Evolutionary conservation across 2,888 invertebrate genomes (phyloP).

Genomic region (Crocallis elinguaria): DNA sequence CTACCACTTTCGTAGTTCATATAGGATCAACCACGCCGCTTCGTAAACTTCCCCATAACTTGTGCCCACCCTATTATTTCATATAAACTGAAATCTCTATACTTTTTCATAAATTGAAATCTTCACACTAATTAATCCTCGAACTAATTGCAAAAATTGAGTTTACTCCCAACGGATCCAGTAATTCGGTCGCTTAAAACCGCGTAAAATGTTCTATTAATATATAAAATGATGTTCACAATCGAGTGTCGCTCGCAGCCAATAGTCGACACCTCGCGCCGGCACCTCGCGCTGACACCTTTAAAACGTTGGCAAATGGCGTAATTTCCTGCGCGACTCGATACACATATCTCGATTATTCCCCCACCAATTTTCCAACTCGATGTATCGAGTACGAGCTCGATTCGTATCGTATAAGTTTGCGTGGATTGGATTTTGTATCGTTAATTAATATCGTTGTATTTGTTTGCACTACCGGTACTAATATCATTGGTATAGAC

Average conservation of each 20-base stretch:
- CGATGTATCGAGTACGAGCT: constrained; percentile 48
- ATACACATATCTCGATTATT: constrained; percentile 69
- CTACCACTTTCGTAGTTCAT: too few relatives aligned
- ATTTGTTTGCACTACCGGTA: too few relatives aligned
- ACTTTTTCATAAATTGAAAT: too few relatives aligned
- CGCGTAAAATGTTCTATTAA: not conserved
- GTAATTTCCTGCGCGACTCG: constrained; percentile 70
- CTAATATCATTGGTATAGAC: too few relatives aligned
- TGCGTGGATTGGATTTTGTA: not conserved
- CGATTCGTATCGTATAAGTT: constrained; percentile 43
- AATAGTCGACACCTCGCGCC: constrained; percentile 22
- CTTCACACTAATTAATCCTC: not conserved
- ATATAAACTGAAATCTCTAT: too few relatives aligned
- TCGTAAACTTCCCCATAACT: too few relatives aligned
- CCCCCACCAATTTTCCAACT: constrained; percentile 64
- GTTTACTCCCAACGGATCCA: not conserved
- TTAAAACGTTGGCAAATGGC: constrained; percentile 68
- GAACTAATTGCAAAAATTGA: not conserved
- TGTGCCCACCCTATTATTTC: too few relatives aligned
- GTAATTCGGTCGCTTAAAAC: not conserved
- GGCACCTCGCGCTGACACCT: constrained; percentile 43
- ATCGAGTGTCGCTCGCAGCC: constrained; percentile 8
- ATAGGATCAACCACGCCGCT: too few relatives aligned
- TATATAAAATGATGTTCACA: not conserved
- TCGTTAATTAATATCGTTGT: not conserved